Evolutionary conservation across 23 tunicate species (phyloP).

Genomic region (Ascidia mentula): DNA sequence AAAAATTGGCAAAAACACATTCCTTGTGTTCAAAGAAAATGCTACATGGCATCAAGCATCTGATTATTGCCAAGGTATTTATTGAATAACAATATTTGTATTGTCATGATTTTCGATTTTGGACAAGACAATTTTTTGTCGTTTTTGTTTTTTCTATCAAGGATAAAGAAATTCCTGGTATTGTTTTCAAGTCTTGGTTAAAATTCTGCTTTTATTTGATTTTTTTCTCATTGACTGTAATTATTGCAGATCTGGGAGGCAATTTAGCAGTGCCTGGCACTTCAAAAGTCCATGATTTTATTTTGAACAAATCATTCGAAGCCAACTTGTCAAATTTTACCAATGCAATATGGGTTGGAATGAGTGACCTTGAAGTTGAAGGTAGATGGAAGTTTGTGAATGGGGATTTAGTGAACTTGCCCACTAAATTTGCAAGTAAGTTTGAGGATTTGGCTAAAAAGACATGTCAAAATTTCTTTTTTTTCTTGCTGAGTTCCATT

Average conservation of each 20-base stretch:
- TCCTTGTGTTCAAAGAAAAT: slow-evolving; percentile 29
- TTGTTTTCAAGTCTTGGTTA: too few relatives aligned
- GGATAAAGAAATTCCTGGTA: too few relatives aligned
- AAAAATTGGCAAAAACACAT: slow-evolving; percentile 15
- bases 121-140: too few relatives aligned
- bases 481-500: too few relatives aligned
- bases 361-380: slow-evolving; percentile 33
- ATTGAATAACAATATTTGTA: too few relatives aligned
- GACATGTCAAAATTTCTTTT: too few relatives aligned
- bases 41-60: slow-evolving; percentile 34
- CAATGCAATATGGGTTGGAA: slow-evolving; percentile 47
- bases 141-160: too few relatives aligned
- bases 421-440: slow-evolving; percentile 37
- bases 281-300: slow-evolving; percentile 30
- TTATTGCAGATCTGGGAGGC: slow-evolving; percentile 41
- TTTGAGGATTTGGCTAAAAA: too few relatives aligned
- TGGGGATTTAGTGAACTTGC: slow-evolving; percentile 14
- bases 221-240: background rate
- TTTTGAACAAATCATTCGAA: background rate
- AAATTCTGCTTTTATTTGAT: background rate
- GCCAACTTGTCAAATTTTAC: background rate
- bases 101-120: too few relatives aligned
- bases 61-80: slow-evolving; percentile 66
- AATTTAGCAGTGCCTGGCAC: slow-evolving; percentile 49
- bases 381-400: slow-evolving; percentile 49